phyloP scores from a whole-genome alignment of 2,888 invertebrate species.

The Hedya salicella region DNA sequence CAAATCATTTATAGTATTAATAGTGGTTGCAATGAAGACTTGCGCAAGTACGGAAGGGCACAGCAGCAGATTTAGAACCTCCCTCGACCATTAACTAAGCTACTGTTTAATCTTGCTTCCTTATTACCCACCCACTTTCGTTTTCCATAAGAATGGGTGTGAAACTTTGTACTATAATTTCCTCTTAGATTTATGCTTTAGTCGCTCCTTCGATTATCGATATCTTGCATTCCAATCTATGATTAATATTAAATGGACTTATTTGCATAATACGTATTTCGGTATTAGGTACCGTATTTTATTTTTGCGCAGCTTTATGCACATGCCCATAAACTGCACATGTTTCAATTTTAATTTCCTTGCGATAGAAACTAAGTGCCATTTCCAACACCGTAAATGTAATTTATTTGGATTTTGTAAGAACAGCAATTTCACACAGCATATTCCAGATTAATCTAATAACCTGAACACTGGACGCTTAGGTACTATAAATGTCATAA shows the following conservation, averaged over 20 bases:
- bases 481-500: conserved; percentile 58
- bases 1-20: conserved; percentile 13
- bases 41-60: conserved; percentile 45
- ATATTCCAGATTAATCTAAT: conserved; percentile 53
- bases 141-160: conserved; percentile 56
- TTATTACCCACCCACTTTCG: conserved; percentile 64
- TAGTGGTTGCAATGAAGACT: conserved; percentile 18
- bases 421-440: conserved; percentile 20
- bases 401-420: neutral
- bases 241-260: conserved; percentile 20
- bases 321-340: neutral
- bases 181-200: conserved; percentile 52
- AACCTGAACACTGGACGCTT: conserved; percentile 50
- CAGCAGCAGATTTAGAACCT: conserved; percentile 54
- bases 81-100: conserved; percentile 54
- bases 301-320: too few relatives aligned
- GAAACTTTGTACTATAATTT: conserved; percentile 53
- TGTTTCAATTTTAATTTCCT: neutral
- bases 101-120: conserved; percentile 64
- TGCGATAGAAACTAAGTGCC: neutral
- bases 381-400: neutral
- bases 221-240: conserved; percentile 46
- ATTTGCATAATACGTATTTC: conserved; percentile 1
- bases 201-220: conserved; percentile 51
- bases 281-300: too few relatives aligned